Evolutionary conservation across 1,140 invertebrate genomes (phyloP).

Genomic region (Drosophila grimshawi): DNA sequence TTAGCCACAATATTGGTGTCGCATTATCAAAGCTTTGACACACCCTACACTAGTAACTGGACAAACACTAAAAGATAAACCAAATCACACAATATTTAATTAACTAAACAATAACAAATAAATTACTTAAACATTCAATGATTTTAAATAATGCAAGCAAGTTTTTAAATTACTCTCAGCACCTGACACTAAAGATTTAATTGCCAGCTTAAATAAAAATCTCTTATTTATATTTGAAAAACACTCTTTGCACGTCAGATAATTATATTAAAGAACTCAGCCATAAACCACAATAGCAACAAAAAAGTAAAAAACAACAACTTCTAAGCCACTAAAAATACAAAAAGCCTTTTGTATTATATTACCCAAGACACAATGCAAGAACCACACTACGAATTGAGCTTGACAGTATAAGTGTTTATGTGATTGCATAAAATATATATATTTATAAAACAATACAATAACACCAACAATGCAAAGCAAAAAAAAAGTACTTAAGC

Average conservation of each 20-base stretch:
- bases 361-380: constrained; percentile 57
- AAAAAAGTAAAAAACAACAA: constrained; percentile 26
- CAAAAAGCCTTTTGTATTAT: constrained; percentile 55
- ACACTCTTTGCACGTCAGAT: constrained; percentile 36
- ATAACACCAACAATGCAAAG: constrained; percentile 28
- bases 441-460: constrained; percentile 33
- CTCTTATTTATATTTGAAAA: constrained; percentile 7
- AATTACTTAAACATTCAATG: constrained; percentile 15
- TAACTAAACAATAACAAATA: constrained; percentile 31
- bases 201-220: constrained; percentile 11
- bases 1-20: constrained; percentile 84
- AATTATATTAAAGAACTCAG: constrained; percentile 15
- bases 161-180: constrained; percentile 14
- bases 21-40: constrained; percentile 84
- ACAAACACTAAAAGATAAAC: constrained; percentile 52
- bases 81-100: constrained; percentile 35
- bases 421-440: constrained; percentile 29
- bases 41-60: constrained; percentile 79
- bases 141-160: constrained; percentile 28
- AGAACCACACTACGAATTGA: constrained; percentile 64
- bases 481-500: constrained; percentile 23
- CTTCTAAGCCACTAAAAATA: constrained; percentile 4
- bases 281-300: constrained; percentile 10
- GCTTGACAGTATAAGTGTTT: constrained; percentile 55
- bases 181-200: constrained; percentile 12